These are phyloP conservation scores for Morbakka virulenta DNA, from an alignment of 30 jellyfish, hydroid and myxozoan species.

Conservation along the genomic window DNA sequence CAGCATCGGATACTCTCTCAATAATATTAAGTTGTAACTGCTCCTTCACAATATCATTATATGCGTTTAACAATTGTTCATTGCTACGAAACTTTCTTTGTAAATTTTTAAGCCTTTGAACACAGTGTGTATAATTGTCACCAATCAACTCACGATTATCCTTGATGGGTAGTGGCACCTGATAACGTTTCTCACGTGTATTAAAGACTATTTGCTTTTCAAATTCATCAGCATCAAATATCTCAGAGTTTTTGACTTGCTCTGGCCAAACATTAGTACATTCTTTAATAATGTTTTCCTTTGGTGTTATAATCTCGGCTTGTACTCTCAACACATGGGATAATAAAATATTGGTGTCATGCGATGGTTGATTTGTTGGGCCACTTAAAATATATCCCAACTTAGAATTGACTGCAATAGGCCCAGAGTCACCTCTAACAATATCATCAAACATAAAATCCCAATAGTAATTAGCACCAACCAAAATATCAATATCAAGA, in stretches of 20 bases:
- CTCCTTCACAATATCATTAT: neutral
- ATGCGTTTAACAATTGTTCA: neutral
- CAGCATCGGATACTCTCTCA: neutral
- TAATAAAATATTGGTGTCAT: no score
- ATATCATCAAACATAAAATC: neutral
- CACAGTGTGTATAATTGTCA: neutral
- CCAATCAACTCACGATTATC: neutral
- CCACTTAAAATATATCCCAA: conserved; percentile 20
- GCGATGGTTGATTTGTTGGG: no score
- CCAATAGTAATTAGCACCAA: conserved; percentile 29
- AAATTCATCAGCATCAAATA: neutral
- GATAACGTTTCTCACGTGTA: neutral
- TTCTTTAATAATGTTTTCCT: no score
- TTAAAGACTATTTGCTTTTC: neutral
- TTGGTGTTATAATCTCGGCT: no score
- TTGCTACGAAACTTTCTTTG: neutral
- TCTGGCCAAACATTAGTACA: no score
- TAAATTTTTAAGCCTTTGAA: neutral
- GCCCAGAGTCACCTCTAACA: conserved; percentile 21
- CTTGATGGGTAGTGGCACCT: neutral
- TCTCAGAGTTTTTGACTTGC: neutral
- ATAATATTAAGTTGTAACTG: neutral
- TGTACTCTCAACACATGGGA: no score
- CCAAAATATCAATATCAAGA: neutral
- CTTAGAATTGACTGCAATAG: conserved; percentile 6